phyloP scores from a whole-genome alignment of 2,888 invertebrate species.

The Augochlorella aurata region DNA sequence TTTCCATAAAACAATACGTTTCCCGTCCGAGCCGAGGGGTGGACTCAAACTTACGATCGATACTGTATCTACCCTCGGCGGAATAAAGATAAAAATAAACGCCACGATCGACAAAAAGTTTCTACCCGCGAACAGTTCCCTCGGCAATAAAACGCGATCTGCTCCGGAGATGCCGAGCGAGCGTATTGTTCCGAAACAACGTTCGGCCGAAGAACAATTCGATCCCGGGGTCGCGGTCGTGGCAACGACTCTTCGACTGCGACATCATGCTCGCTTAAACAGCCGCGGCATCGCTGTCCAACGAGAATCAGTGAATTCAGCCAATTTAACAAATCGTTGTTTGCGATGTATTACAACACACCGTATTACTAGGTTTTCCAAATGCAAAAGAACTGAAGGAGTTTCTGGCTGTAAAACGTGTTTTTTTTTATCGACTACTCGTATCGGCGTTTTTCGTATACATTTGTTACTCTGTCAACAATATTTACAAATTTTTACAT shows the following conservation, averaged over 20 bases:
- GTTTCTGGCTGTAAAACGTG: too few species aligned
- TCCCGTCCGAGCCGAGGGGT: not conserved
- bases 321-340: too few species aligned
- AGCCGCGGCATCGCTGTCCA: not conserved
- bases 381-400: too few species aligned
- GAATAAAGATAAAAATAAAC: slow-evolving; percentile 27
- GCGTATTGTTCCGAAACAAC: slow-evolving; percentile 26
- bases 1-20: slow-evolving; percentile 25
- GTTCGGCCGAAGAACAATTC: slow-evolving; percentile 30
- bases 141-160: slow-evolving; percentile 32
- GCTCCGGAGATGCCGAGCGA: slow-evolving; percentile 4
- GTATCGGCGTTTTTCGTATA: too few species aligned
- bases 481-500: too few species aligned
- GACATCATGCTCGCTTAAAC: slow-evolving; percentile 25
- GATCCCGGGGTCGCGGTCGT: not conserved
- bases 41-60: slow-evolving; percentile 27
- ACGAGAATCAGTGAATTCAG: too few species aligned
- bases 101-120: slow-evolving; percentile 20
- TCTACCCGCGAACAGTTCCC: slow-evolving; percentile 21
- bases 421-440: too few species aligned
- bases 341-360: too few species aligned
- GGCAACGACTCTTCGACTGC: slow-evolving; percentile 12
- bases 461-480: too few species aligned
- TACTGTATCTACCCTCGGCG: not conserved
- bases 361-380: too few species aligned